Evolutionary conservation across 1,140 invertebrate genomes (phyloP), one percentile per base, ranked within the genome.

Genomic region (Cydia pomonella): DNA sequence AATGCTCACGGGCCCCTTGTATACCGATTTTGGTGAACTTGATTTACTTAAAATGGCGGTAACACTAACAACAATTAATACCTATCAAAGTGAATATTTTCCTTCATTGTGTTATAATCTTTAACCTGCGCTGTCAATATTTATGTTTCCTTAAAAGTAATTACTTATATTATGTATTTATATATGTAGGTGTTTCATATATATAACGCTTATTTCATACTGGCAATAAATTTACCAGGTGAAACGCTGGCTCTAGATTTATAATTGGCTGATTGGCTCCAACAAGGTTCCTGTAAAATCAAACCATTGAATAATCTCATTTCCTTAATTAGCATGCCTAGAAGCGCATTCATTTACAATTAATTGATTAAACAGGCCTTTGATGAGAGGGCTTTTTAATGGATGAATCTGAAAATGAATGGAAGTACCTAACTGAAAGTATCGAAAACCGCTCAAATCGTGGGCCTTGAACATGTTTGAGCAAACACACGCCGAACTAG

Each of bases 321-420:
- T 64, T 64, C 62, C 3, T 16, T 41, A 69, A 69, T 69, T 69
- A 69, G 16, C 64, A 69, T 69, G 27, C 64, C 27, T 69, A 69
- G 6, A 18, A 69, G 29, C 64, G n/a, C 33, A 69, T 69, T 69
- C 64, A 27, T 66, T 66, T 12, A 66, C 12, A 38, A 69, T 69
- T 41, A 69, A 69, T 69, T 69, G 64, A 69, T 69, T 69, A 18
- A 69, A 69, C 64, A 69, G 16, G 33, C 64, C 16, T 69, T 69
- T 69, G 64, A 69, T 38, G 13, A 16, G 13, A 23, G 27, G 16
- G 25, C 4, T 69, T 69, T 69, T 69, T 69, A 41, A 41, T 38
- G 5, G 1, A 66, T 66, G 64, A 69, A 23, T 69, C 41, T 69
- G n/a, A 21, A 33, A 69, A 38, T 69, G 2, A 7, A 10, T 10